Base-by-base conservation (phyloP, 2,888 invertebrate genomes). In the Bombylius major region DNA sequence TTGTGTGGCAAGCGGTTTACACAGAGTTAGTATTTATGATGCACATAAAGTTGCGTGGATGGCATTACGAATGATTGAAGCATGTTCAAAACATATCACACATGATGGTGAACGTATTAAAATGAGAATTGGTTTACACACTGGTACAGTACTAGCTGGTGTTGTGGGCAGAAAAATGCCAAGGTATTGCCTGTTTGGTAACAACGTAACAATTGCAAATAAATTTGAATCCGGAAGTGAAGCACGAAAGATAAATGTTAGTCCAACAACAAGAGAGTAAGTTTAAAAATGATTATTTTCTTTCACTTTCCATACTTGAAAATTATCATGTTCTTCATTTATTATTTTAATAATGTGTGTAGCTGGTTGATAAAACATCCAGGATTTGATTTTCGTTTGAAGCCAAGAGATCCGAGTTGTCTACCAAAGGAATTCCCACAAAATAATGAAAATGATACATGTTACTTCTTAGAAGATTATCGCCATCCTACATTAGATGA, bases 21-120 rank as follows among this genome's bases (percentile, higher is more conserved):
- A 95, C 72, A 84, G 87, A 61, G 83, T 83, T 65, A 91, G 89
- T 52, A 80, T 81, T 46, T 91, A 89, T 56, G 95, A 96, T 70
- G 94, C 95, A 31, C 89, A 91, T 62, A 93, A 94, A 75, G 93
- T 94, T 47, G 91, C 93, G 4, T 95, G 94, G 94, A 96, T 96
- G 95, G 91, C 90, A 1, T 72, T 95, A 62, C 87, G 88, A 68
- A 96, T 96, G 95, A 90, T 95, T 56, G 85, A 89, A 65, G 89
- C 89, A 0, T 94, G 95, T 67, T 82, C 86, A 3, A 81, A 84
- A 63, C 93, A 94, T 71, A 82, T 85, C 59, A 91, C 95, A 1
- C 95, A 93, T 65, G 89, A 94, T 68, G 94, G 94, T 4, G 86
- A 92, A 70, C 90, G 90, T 52, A 93, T 95, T 62, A 84, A 86